These are phyloP conservation scores for Apogon hyalosoma DNA, from an alignment of 2,797 vertebrate genomes.

Conservation along the genomic window DNA sequence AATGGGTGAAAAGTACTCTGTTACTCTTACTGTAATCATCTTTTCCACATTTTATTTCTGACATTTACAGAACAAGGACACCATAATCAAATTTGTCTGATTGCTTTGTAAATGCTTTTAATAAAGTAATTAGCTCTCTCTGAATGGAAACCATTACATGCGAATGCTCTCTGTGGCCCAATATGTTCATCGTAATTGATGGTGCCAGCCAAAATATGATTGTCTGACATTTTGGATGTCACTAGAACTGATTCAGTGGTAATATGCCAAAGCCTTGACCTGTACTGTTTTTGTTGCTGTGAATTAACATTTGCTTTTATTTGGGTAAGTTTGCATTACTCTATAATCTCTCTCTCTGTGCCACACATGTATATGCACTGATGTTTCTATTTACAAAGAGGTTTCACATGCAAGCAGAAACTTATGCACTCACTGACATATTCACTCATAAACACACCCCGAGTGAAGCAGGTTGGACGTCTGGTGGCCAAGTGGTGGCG, in stretches of 20 bases:
- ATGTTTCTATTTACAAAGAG: conserved; percentile 15
- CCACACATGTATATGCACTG: too few species aligned
- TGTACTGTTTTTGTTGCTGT: conserved; percentile 16
- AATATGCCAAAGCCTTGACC: conserved; percentile 49
- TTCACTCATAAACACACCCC: neutral
- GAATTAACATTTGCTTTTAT: conserved; percentile 23
- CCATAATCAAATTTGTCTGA: conserved; percentile 61
- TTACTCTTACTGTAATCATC: neutral
- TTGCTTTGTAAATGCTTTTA: conserved; percentile 66
- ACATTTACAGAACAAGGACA: conserved; percentile 25
- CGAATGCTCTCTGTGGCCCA: conserved; percentile 55
- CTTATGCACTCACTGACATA: neutral
- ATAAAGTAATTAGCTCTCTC: conserved; percentile 52
- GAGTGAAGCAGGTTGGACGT: conserved; percentile 40
- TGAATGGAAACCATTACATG: conserved; percentile 56
- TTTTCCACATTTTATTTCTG: conserved; percentile 10
- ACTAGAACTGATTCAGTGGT: conserved; percentile 46
- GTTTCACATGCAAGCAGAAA: neutral
- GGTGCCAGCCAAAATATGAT: conserved; percentile 57
- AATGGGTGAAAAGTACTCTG: conserved; percentile 1
- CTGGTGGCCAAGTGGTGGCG: conserved; percentile 69
- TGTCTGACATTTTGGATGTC: conserved; percentile 52
- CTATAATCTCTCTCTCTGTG: neutral
- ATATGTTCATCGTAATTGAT: conserved; percentile 50
- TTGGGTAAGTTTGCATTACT: neutral